These are phyloP conservation scores for Syngnathus rostellatus DNA, from an alignment of 2,797 vertebrate genomes.

Conservation along the genomic window DNA sequence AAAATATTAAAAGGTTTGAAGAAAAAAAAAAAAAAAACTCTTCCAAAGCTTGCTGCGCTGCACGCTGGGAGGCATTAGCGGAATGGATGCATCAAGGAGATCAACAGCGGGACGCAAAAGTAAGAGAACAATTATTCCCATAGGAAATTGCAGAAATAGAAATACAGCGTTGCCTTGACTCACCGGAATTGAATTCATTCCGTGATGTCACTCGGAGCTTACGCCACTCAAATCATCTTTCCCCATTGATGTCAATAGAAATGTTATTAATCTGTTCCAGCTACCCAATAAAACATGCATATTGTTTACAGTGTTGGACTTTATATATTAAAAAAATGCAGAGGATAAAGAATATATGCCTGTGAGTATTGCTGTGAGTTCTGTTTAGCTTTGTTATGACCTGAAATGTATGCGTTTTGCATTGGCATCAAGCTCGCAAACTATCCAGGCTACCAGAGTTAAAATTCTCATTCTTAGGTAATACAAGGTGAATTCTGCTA, in stretches of 20 bases:
- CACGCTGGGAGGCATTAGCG: background rate
- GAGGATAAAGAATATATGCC: no score
- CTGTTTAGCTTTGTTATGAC: no score
- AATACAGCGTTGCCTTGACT: background rate
- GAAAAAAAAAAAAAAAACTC: background rate
- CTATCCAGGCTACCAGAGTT: background rate
- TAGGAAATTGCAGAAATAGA: background rate
- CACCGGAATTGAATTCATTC: background rate
- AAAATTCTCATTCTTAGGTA: background rate
- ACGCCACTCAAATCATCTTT: background rate
- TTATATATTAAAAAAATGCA: no score
- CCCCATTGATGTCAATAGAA: background rate
- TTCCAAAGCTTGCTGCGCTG: background rate
- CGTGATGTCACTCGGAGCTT: background rate
- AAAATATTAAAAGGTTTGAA: background rate
- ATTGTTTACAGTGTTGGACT: background rate
- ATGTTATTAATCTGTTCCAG: background rate
- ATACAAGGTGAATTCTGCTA: slow-evolving; percentile 23
- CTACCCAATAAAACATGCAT: background rate
- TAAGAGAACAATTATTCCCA: background rate
- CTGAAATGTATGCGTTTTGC: no score
- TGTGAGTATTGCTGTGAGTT: no score
- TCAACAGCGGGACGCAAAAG: background rate
- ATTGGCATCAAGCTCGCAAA: no score
- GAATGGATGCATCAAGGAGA: background rate